Evolutionary conservation across 2,888 invertebrate species (phyloP).

Genomic region (Chrysolina americana): DNA sequence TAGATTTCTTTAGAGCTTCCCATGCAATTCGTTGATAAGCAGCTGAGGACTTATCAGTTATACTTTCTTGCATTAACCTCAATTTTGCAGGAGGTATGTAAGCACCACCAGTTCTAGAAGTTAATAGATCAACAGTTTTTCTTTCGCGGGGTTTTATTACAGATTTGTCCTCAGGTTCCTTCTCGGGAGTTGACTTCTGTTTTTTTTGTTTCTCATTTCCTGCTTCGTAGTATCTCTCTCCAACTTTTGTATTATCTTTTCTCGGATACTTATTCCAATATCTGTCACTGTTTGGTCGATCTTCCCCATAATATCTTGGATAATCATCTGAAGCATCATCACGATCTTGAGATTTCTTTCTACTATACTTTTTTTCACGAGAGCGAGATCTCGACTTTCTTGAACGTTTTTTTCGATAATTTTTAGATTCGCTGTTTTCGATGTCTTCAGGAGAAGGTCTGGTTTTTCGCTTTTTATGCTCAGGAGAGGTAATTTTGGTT

Average conservation of each 20-base stretch:
- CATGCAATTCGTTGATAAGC: constrained; percentile 97
- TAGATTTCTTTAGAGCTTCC: constrained; percentile 98
- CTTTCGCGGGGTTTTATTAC: constrained; percentile 67
- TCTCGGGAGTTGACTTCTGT: constrained; percentile 34
- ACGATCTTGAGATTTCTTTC: constrained; percentile 30
- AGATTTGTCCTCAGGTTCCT: constrained; percentile 59
- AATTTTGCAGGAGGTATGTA: constrained; percentile 99
- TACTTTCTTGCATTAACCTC: constrained; percentile 94
- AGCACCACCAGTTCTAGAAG: constrained; percentile 91
- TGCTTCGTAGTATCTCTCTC: constrained; percentile 56
- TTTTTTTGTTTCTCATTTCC: constrained; percentile 25
- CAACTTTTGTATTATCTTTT: constrained; percentile 62
- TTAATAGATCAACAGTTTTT: constrained; percentile 78
- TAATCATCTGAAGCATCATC: constrained; percentile 36
- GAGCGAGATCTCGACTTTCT: constrained; percentile 49
- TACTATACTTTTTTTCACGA: constrained; percentile 32
- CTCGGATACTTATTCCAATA: constrained; percentile 68
- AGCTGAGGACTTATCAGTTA: constrained; percentile 94
- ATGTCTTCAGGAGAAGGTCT: background rate
- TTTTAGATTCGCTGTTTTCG: background rate
- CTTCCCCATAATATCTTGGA: constrained; percentile 65
- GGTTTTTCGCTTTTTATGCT: background rate
- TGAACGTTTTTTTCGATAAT: constrained; percentile 36
- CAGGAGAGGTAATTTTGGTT: background rate
- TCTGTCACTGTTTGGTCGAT: constrained; percentile 63